Evolutionary conservation across 2,113 vertebrate genomes (phyloP).

Genomic region (Dinomys branickii): DNA sequence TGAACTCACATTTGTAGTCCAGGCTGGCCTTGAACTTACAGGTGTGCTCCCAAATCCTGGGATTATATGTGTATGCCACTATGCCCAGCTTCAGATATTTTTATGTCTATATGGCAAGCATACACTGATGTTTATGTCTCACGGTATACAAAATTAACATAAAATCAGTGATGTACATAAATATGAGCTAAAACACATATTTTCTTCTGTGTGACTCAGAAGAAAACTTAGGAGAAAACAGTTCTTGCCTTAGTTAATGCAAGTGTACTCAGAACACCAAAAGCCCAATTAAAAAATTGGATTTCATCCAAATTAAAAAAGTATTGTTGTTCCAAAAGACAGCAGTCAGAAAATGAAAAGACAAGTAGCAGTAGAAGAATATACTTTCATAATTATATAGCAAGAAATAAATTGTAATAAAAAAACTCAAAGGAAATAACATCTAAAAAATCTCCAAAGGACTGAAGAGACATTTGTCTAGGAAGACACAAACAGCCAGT

Average conservation of each 20-base stretch:
- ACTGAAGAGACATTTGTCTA: neutral
- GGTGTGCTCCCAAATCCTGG: too few species aligned
- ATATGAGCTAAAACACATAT: neutral
- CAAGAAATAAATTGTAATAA: neutral
- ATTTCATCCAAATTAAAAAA: neutral
- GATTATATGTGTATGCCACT: too few species aligned
- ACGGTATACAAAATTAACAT: neutral
- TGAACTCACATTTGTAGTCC: too few species aligned
- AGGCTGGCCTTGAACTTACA: too few species aligned
- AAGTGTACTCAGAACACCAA: neutral
- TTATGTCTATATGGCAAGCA: neutral
- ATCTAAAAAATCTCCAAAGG: neutral
- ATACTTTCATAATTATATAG: neutral
- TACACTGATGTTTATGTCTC: neutral
- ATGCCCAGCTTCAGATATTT: neutral
- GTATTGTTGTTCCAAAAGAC: neutral
- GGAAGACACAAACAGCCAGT: neutral
- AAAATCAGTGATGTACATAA: neutral
- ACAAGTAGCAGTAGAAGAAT: neutral
- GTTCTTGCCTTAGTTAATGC: neutral
- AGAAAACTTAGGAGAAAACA: neutral
- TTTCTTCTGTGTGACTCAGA: neutral
- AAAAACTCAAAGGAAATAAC: neutral
- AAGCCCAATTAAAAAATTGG: neutral
- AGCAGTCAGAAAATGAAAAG: neutral